Base-by-base conservation (phyloP, 1,140 invertebrate genomes). In the Steinernema feltiae region DNA sequence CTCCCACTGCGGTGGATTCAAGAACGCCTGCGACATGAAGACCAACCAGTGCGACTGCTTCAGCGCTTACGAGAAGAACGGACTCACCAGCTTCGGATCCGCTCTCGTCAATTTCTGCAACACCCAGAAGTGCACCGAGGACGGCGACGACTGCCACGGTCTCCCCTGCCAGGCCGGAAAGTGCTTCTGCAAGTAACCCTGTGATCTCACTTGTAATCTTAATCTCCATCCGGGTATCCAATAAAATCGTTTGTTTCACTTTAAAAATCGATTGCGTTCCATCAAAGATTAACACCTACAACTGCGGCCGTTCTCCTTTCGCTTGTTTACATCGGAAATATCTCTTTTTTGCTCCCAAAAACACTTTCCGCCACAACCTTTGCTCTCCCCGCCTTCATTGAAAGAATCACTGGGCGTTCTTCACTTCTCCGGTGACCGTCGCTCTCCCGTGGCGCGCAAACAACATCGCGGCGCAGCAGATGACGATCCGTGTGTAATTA, bases 41-140 rank as follows among this genome's bases (percentile, higher is more conserved):
- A 63, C 7, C 7, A 63, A 63, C 53, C 53, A 70, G 1, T 75
- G 74, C 70, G 74, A 75, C 24, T 75, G 74, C 32, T 35, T 75
- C 69, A 53, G 53, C 0, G 74, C 74, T 1, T 70, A 41, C 69
- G 32, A 41, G 12, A 70, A 69, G 69, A 69, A 75, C 48, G 74
- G 69, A 30, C 53, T n/a, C 27, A 1, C 30, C 18, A 35, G 35
- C 15, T 75, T 75, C 29, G 69, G 69, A 0, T 32, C 69, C 21
- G 74, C 46, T 27, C 69, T 75, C 27, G 21, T 75, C 3, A 70
- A 69, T 12, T 75, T 75, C 17, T 75, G 74, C 69, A 69, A 70
- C 48, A 69, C 32, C 7, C 35, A 35, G 30, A 46, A 69, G 29
- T 75, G 74, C 32, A 30, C 53, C 41, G 12, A 27, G n/a, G 17